Evolutionary conservation across 2,888 invertebrate species (phyloP), one percentile per base, ranked within the genome.

Genomic region (Trileptium ribeirensis): DNA sequence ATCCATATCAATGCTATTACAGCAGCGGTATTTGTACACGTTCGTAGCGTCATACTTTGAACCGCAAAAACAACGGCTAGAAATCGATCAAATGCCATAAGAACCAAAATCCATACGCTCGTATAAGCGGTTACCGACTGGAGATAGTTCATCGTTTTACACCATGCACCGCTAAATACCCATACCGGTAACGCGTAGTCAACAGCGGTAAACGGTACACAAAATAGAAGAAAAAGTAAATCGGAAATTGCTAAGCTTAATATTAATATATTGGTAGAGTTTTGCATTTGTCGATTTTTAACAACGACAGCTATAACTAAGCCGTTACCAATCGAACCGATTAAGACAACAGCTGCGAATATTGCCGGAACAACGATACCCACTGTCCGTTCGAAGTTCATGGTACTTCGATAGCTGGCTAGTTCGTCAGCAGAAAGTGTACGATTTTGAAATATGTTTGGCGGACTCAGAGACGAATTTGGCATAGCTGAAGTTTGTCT

Each of bases 41-140:
- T 95, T 81, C 95, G 91, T 84, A 94, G 88, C 0, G 94, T 93
- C 92, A 95, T 95, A 78, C 95, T 94, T 0, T 93, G 92, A 84
- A 96, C 94, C 1, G 96, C 96, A 89, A 95, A 95, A 0, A 96
- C 96, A 0, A 97, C 96, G 39, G 96, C 96, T 89, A 97, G 92
- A 88, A 94, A 97, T 84, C 92, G 88, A 89, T 97, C 96, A 81
- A 96, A 90, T 2, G 95, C 95, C 96, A 97, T 96, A 83, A 96
- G 92, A 0, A 96, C 95, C 77, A 97, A 90, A 0, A 96, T 96
- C 90, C 96, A 96, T 1, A 96, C 95, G 86, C 95, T 95, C 81
- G 94, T 95, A 88, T 95, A 96, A 38, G 95, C 96, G 36, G 95
- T 95, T 67, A 95, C 95, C 82, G 95, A 94, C 87, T 87, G 87